Conservation (phyloP, 2,113 vertebrate species). For the Steatornis caripensis region DNA sequence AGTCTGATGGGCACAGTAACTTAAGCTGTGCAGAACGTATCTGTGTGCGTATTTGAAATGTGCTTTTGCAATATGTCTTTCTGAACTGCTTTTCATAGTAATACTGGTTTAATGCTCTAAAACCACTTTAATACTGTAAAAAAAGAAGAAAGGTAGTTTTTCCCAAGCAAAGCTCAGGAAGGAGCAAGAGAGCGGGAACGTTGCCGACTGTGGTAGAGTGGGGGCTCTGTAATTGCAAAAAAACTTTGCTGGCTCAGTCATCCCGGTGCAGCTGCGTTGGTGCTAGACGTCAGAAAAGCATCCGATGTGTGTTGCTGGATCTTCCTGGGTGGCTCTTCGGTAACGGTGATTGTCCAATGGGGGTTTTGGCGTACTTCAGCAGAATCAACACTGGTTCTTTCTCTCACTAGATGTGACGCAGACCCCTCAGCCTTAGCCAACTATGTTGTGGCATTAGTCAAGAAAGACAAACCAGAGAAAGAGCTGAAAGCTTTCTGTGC, state of each 20-base stretch:
- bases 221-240: background rate
- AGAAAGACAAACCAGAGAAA: slow-evolving; percentile 98
- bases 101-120: background rate
- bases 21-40: accelerated
- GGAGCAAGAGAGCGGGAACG: background rate
- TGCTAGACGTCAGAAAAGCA: background rate
- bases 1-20: background rate
- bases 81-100: background rate
- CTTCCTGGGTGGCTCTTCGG: background rate
- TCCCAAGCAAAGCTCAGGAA: background rate
- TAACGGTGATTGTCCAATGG: background rate
- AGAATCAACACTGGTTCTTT: background rate
- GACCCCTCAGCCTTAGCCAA: slow-evolving; percentile 97
- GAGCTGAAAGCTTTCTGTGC: slow-evolving; percentile 95
- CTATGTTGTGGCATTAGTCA: slow-evolving; percentile 98
- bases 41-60: background rate
- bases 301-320: accelerated
- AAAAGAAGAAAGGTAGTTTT: background rate
- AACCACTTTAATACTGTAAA: accelerated
- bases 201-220: accelerated
- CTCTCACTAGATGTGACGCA: slow-evolving; percentile 89
- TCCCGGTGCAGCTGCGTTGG: background rate
- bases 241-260: accelerated
- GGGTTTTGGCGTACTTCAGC: background rate
- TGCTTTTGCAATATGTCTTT: background rate